These are phyloP conservation scores for Caenorhabditis panamensis DNA, from an alignment of 2,888 invertebrate species.

Conservation along the genomic window DNA sequence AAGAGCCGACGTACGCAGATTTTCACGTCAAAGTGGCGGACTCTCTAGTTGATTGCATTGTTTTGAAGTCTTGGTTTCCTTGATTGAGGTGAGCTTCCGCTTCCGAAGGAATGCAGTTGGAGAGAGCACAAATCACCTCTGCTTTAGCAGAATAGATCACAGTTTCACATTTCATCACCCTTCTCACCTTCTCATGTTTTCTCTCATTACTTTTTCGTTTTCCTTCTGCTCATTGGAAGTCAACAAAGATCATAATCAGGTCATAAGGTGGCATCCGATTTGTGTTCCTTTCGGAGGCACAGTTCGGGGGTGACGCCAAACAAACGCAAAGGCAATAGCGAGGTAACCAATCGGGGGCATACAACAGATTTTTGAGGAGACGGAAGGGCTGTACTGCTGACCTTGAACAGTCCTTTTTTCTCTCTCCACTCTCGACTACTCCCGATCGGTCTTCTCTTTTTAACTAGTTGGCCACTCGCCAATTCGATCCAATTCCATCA, in stretches of 20 bases:
- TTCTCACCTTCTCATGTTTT: constrained; percentile 6
- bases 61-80: constrained; percentile 3
- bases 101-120: background rate
- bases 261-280: constrained; percentile 37
- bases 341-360: constrained; percentile 17
- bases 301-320: constrained; percentile 51
- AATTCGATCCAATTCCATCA: constrained; percentile 9
- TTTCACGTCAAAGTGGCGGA: constrained; percentile 13
- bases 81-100: constrained; percentile 33
- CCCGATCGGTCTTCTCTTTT: constrained; percentile 22
- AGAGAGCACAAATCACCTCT: background rate
- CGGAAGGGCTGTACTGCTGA: constrained; percentile 5
- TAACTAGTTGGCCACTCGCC: constrained; percentile 41
- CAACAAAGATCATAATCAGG: constrained; percentile 40
- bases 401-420: constrained; percentile 57
- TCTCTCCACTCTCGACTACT: constrained; percentile 29
- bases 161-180: constrained; percentile 26
- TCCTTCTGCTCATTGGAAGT: constrained; percentile 18
- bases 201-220: constrained; percentile 4
- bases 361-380: background rate
- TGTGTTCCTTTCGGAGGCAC: constrained; percentile 33
- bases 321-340: constrained; percentile 18
- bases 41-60: constrained; percentile 15
- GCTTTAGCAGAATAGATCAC: constrained; percentile 15
- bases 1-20: constrained; percentile 3